Conservation (phyloP, 2,113 vertebrate species). For the Setophaga coronata region DNA sequence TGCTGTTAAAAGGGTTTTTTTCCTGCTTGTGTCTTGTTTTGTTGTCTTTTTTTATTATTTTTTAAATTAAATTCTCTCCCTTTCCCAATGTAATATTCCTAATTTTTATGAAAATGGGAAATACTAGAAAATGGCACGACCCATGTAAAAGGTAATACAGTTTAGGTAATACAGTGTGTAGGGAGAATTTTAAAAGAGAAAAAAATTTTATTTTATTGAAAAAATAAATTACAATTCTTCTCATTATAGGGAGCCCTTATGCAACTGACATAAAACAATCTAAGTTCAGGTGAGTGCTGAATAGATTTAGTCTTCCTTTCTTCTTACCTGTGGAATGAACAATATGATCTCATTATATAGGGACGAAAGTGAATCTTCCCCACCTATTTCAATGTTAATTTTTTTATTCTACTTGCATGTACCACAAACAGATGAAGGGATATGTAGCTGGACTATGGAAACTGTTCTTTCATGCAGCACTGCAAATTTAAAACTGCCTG, state of each 20-base stretch:
- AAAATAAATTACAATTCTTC: background rate
- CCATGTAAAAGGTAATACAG: background rate
- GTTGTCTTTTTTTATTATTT: no score
- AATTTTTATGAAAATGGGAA: background rate
- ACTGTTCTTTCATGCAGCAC: background rate
- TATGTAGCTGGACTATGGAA: background rate
- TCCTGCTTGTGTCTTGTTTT: background rate
- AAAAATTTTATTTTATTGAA: background rate
- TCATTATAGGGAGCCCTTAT: background rate
- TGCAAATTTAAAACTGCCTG: background rate
- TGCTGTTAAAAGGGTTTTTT: background rate
- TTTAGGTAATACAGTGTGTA: background rate
- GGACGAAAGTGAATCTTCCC: background rate
- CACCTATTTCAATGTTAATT: background rate
- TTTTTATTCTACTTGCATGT: background rate
- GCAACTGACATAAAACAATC: background rate
- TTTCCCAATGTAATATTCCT: background rate
- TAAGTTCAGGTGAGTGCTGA: background rate
- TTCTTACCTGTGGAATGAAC: background rate
- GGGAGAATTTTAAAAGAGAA: background rate
- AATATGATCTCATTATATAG: background rate
- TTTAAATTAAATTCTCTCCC: background rate
- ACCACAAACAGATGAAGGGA: background rate
- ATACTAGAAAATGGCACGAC: background rate
- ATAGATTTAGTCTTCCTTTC: background rate